Evolutionary conservation across 2,888 invertebrate genomes (phyloP).

Genomic region (Teinopalpus imperialis): DNA sequence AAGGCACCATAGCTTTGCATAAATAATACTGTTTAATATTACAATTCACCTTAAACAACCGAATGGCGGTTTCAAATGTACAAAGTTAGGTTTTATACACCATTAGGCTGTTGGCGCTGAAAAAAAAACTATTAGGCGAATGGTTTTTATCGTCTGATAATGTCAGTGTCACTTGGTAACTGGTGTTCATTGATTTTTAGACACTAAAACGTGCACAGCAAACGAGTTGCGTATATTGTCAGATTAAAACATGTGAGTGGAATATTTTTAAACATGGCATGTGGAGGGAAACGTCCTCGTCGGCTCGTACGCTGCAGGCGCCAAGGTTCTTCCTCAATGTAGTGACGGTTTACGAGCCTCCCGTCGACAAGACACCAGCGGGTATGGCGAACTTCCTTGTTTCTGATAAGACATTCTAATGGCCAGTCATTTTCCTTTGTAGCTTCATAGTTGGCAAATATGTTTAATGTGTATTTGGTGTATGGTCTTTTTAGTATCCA

Average conservation of each 20-base stretch:
- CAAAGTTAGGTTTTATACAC: too few relatives aligned
- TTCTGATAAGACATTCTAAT: constrained; percentile 14
- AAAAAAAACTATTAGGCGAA: too few relatives aligned
- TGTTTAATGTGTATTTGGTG: neutral
- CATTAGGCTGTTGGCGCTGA: too few relatives aligned
- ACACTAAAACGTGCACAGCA: too few relatives aligned
- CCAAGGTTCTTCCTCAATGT: constrained; percentile 25
- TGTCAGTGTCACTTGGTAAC: too few relatives aligned
- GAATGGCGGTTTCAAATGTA: too few relatives aligned
- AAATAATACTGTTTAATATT: too few relatives aligned
- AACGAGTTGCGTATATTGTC: constrained; percentile 1
- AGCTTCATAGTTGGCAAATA: constrained; percentile 1
- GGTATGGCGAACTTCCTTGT: constrained; percentile 19
- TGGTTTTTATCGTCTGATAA: too few relatives aligned
- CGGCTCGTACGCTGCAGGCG: neutral
- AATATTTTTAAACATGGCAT: constrained; percentile 9
- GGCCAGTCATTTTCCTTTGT: constrained; percentile 9
- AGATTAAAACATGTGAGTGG: constrained; percentile 6
- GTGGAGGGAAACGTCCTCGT: constrained; percentile 18
- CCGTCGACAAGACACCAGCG: constrained; percentile 12
- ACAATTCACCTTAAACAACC: too few relatives aligned
- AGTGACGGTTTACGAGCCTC: constrained; percentile 16
- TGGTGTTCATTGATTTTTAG: too few relatives aligned
- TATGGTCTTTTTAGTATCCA: too few relatives aligned
- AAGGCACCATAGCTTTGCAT: too few relatives aligned